A percentile compares a stretch with the other conserved stretches of the same genome.
These are phyloP conservation scores for Pseudomyrmex cubaensis DNA, from an alignment of 1,140 invertebrate species.

Conservation along the genomic window DNA sequence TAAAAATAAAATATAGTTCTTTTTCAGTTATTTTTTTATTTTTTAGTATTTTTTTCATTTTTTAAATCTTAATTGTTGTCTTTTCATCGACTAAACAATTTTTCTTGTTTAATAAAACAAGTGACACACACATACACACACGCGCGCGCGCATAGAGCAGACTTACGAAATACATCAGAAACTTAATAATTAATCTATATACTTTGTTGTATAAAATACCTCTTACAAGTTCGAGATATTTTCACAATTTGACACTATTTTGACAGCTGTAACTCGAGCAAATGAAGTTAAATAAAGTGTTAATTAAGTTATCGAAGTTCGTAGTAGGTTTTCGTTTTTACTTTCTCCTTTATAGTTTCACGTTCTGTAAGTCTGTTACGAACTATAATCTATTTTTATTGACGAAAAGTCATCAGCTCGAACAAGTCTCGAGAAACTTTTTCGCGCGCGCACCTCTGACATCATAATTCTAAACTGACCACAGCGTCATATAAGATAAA, in stretches of 20 bases:
- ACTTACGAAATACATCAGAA: neutral
- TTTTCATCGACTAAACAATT: neutral
- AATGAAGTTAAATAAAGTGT: no score
- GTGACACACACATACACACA: no score
- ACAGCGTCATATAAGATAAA: neutral
- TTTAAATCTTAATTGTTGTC: neutral
- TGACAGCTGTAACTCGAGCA: constrained; percentile 26
- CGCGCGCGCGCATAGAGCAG: no score
- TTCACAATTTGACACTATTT: constrained; percentile 34
- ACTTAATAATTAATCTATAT: neutral
- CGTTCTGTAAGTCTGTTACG: constrained; percentile 47
- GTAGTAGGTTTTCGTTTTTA: constrained; percentile 1
- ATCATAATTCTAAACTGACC: constrained; percentile 10
- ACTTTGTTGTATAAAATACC: neutral
- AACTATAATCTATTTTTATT: constrained; percentile 56
- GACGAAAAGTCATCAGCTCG: constrained; percentile 33
- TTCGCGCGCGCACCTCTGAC: neutral
- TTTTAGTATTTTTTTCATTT: no score
- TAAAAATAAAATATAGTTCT: no score
- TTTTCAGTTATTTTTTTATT: no score
- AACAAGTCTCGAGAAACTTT: constrained; percentile 28
- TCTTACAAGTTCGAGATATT: neutral
- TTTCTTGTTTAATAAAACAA: neutral
- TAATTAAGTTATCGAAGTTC: constrained; percentile 2
- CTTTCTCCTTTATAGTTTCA: constrained; percentile 15